phyloP scores from a whole-genome alignment of 2,797 vertebrate species.

The Mallotus villosus region DNA sequence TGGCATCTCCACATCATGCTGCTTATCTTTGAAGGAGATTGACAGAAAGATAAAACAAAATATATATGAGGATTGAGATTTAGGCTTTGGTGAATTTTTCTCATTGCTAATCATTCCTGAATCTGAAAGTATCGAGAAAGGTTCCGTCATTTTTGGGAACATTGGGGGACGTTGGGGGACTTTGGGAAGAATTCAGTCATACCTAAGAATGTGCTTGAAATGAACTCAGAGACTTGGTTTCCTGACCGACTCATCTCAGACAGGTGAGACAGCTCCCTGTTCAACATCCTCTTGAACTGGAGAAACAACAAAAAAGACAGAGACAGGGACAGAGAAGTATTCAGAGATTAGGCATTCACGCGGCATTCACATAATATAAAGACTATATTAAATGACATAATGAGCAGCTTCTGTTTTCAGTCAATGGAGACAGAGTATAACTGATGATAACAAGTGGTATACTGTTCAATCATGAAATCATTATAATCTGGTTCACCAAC shows the following conservation, averaged over 20 bases:
- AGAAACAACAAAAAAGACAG: not conserved
- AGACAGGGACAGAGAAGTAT: not conserved
- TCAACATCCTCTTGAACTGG: conserved; percentile 85
- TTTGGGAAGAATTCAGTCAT: conserved; percentile 8
- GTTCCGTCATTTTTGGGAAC: not conserved
- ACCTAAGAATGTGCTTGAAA: conserved; percentile 84
- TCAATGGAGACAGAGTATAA: not conserved
- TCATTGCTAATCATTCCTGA: not conserved
- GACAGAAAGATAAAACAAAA: not conserved
- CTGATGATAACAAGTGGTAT: no score
- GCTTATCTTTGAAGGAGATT: conserved; percentile 68
- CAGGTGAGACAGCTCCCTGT: conserved; percentile 78
- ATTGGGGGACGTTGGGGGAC: not conserved
- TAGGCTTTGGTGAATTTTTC: not conserved
- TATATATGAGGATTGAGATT: not conserved
- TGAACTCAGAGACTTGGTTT: conserved; percentile 84
- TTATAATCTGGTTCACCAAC: no score
- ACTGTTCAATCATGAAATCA: no score
- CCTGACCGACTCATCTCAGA: conserved; percentile 82
- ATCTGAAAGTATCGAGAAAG: not conserved
- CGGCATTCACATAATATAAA: no score
- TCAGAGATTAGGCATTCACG: not conserved
- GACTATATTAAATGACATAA: not conserved
- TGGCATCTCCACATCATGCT: conserved; percentile 79
- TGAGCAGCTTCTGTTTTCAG: not conserved